Evolutionary conservation across 2,888 invertebrate species (phyloP).

Genomic region (Noctuana brunneofusca): DNA sequence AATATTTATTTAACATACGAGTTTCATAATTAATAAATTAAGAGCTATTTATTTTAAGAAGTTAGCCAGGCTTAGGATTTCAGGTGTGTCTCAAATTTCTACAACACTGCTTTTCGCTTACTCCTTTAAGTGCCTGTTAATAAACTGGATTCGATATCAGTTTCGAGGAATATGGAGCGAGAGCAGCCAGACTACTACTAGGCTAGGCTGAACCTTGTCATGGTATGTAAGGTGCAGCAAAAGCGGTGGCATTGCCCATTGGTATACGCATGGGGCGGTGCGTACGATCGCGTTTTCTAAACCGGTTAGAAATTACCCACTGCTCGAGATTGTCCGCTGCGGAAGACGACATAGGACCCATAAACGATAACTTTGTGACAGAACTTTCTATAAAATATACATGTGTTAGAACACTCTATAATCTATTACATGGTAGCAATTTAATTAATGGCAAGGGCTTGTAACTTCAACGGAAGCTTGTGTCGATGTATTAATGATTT

Average conservation of each 20-base stretch:
- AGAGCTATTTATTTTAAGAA: slow-evolving; percentile 1
- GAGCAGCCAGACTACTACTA: slow-evolving; percentile 25
- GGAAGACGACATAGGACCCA: slow-evolving; percentile 78
- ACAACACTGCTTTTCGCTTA: slow-evolving; percentile 18
- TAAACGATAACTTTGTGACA: slow-evolving; percentile 56
- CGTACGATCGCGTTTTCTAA: slow-evolving; percentile 74
- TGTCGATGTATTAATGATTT: not conserved
- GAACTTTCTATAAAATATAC: slow-evolving; percentile 55
- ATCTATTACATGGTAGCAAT: slow-evolving; percentile 16
- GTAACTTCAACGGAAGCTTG: slow-evolving; percentile 3
- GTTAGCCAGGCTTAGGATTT: not conserved
- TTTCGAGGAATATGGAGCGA: slow-evolving; percentile 33
- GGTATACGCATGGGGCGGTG: slow-evolving; percentile 44
- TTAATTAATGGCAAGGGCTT: slow-evolving; percentile 13
- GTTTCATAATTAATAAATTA: too few relatives aligned
- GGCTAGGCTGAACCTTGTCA: slow-evolving; percentile 28
- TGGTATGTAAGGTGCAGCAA: slow-evolving; percentile 34
- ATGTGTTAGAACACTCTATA: slow-evolving; percentile 11
- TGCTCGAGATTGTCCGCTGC: slow-evolving; percentile 78
- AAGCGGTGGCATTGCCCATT: slow-evolving; percentile 31
- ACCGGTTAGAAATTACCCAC: slow-evolving; percentile 82
- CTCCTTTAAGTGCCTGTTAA: slow-evolving; percentile 21
- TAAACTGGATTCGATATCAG: slow-evolving; percentile 32
- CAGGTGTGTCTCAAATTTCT: slow-evolving; percentile 29
- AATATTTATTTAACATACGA: too few relatives aligned